Base-by-base conservation (phyloP, 1,140 invertebrate genomes). In the Ooceraea biroi region DNA sequence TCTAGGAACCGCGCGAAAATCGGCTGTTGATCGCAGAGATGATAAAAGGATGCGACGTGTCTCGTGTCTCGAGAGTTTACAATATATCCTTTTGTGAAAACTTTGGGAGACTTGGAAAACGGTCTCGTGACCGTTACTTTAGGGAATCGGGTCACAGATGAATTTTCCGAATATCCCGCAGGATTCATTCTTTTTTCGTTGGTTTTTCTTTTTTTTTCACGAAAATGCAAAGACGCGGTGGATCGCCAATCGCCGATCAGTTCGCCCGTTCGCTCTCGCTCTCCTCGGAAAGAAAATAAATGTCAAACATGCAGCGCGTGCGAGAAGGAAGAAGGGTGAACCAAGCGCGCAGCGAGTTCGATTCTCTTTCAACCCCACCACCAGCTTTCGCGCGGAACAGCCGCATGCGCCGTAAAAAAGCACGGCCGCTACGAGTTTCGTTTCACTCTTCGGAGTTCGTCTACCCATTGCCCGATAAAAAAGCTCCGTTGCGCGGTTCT, bases 401-500 rank as follows among this genome's bases (percentile, higher is more conserved):
- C 87, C 91, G 92, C 92, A 92, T 92, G 92, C 92, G 92, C 91
- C 84, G 88, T 91, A 88, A 87, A 90, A 91, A 93, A 93, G 91
- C 87, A 84, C 88, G 83, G 73, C 85, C 80, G 78, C 83, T 68
- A 87, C 84, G 84, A 82, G 86, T 88, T 80, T 83, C 84, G 89
- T 88, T 89, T 85, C 89, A 89, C 88, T 88, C 86, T 87, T 85
- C 90, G 87, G 86, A 85, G 83, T 90, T 89, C 83, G 85, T 90
- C 88, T 90, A 85, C 85, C 77, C 71, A 77, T 89, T 87, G 83
- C 88, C 89, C 90, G 92, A 92, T 92, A 92, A 93, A 93, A 93
- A 93, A 92, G 91, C 91, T 91, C 73, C 80, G 86, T 82, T 66
- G 83, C 84, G 85, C 83, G 86, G 48, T 78, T 88, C 72, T 65